Percentiles rank a stretch among this genome's conserved stretches.
These are phyloP conservation scores for Hippocampus guttulatus DNA, from an alignment of 2,113 vertebrate species.

Conservation along the genomic window DNA sequence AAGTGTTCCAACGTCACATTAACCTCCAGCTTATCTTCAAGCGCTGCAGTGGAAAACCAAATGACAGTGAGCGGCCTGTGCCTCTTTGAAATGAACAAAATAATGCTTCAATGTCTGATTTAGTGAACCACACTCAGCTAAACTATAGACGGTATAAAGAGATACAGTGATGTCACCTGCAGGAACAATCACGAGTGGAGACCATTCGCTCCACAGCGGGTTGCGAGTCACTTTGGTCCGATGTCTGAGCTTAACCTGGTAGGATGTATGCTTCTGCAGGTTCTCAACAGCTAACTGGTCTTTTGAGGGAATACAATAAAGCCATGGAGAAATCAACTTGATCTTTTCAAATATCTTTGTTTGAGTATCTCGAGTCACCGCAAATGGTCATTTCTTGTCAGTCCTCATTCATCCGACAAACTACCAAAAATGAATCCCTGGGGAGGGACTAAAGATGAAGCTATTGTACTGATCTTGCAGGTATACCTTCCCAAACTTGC, in stretches of 20 bases:
- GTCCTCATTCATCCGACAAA: neutral
- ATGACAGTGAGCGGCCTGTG: neutral
- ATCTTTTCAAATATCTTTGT: neutral
- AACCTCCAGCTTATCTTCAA: constrained; percentile 43
- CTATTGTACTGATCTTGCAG: neutral
- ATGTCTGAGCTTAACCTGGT: constrained; percentile 52
- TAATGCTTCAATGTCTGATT: neutral
- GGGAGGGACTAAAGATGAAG: neutral
- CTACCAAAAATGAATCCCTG: neutral
- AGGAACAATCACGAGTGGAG: constrained; percentile 38
- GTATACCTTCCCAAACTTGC: neutral
- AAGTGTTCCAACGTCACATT: neutral
- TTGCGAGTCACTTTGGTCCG: constrained; percentile 10
- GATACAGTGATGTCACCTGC: constrained; percentile 41
- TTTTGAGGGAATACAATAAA: constrained; percentile 25
- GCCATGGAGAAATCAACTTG: neutral
- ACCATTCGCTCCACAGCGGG: constrained; percentile 65
- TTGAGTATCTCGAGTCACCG: neutral
- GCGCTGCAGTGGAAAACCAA: constrained; percentile 42
- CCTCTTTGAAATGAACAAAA: constrained; percentile 28
- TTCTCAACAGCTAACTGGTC: constrained; percentile 30
- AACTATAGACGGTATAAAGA: neutral
- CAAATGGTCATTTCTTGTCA: neutral
- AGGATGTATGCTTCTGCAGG: constrained; percentile 29
- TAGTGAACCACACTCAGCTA: neutral